phyloP scores from a whole-genome alignment of 2,113 vertebrate species.

The Egretta garzetta region DNA sequence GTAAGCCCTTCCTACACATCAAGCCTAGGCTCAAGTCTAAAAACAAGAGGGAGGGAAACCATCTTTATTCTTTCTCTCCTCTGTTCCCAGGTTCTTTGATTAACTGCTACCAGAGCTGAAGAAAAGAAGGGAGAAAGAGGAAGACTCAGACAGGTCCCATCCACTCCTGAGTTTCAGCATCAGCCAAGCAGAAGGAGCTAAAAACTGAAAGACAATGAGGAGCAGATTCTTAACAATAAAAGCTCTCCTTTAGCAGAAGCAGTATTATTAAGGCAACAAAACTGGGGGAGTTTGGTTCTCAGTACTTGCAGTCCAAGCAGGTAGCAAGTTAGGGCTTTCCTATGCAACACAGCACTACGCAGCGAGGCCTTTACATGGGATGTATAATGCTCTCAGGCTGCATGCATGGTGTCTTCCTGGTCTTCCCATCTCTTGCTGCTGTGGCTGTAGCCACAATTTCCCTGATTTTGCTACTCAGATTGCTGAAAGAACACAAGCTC shows the following conservation, averaged over 20 bases:
- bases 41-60: neutral
- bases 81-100: neutral
- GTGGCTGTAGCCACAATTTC: neutral
- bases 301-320: neutral
- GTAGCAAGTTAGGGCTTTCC: neutral
- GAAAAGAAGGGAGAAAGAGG: neutral
- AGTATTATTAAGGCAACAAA: neutral
- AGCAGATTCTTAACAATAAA: neutral
- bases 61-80: neutral
- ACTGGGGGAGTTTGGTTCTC: neutral
- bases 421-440: neutral
- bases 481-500: neutral
- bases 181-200: neutral
- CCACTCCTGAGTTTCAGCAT: neutral
- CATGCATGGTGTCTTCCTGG: neutral
- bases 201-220: neutral
- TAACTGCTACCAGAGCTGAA: neutral
- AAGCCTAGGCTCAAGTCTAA: neutral
- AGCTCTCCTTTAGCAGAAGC: neutral
- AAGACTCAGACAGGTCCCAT: neutral
- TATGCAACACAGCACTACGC: neutral
- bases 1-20: neutral
- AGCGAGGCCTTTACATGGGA: neutral
- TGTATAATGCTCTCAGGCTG: neutral
- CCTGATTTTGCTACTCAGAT: neutral